These are phyloP conservation scores for Xenopus laevis DNA, from an alignment of 2,113 vertebrate genomes.

Conservation along the genomic window DNA sequence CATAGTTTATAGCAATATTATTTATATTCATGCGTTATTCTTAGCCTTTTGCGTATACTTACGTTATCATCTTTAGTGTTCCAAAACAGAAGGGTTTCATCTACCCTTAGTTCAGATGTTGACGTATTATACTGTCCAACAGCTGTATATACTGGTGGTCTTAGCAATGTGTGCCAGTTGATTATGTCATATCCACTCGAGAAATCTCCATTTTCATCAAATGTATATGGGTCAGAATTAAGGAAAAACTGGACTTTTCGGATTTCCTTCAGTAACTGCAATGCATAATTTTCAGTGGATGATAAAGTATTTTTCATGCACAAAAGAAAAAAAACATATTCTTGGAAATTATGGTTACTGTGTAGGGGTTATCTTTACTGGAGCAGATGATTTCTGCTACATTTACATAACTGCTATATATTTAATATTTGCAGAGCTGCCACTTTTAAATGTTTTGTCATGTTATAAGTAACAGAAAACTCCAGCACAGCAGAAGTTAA, in stretches of 20 bases:
- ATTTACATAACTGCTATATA: too few relatives aligned
- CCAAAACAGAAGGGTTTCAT: conserved; percentile 41
- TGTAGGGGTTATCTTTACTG: too few relatives aligned
- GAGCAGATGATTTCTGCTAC: too few relatives aligned
- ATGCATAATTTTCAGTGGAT: not conserved
- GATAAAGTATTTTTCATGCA: too few relatives aligned
- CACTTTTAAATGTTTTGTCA: too few relatives aligned
- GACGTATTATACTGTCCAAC: conserved; percentile 49
- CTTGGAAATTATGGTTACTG: too few relatives aligned
- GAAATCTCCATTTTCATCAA: conserved; percentile 56
- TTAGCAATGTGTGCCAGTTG: conserved; percentile 45
- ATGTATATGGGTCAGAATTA: conserved; percentile 44
- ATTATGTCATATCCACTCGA: conserved; percentile 57
- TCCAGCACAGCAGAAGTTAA: too few relatives aligned
- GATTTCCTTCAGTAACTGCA: conserved; percentile 59
- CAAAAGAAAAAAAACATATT: too few relatives aligned
- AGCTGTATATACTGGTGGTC: conserved; percentile 26
- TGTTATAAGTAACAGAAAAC: too few relatives aligned
- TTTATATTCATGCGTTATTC: too few relatives aligned
- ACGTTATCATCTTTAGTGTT: conserved; percentile 48
- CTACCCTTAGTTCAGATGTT: conserved; percentile 27
- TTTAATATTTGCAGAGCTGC: too few relatives aligned
- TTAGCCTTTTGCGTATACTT: not conserved
- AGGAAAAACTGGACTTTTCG: conserved; percentile 50
- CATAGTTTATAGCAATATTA: too few relatives aligned